Base-by-base conservation (phyloP, 1,140 invertebrate genomes). In the Eumaeus atala region DNA sequence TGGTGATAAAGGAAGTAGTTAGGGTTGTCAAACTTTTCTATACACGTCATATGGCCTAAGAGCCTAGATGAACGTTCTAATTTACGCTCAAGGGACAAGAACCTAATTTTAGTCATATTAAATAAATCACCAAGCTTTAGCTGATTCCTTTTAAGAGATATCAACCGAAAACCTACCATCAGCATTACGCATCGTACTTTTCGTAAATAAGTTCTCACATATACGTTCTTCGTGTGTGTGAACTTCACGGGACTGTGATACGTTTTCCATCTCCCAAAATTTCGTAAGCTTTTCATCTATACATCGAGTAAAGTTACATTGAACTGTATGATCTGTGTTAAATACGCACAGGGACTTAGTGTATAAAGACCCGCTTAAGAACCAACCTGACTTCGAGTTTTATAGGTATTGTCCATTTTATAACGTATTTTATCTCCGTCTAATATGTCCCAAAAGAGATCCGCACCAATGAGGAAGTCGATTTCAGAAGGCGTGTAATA, bases 391-490 rank as follows among this genome's bases (percentile, higher is more conserved):
- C 36, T 57, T 51, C 5, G 65, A 53, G 17, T 64, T 53, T 48
- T 61, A 58, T 16, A 62, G 44, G 38, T 53, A 63, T 3, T 58
- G 61, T 34, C 62, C 56, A 37, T 47, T 59, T 16, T 14, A 12
- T 58, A 61, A 51, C 55, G 47, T 16, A 67, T 54, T 53, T 40
- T 51, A 44, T 54, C 14, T 35, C 59, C 52, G 11, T 58, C 21
- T 35, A 64, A 33, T 21, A 69, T 42, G 9, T 66, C 61, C 62
- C 65, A 71, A 51, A 67, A 71, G 3, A 58, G 12, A 47, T 71
- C 68, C 11, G 68, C 68, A 11, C 69, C 66, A 1, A 71, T 61
- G 40, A 71, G 58, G n/a, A 71, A 48, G 37, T 68, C 58, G 12
- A 66, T 58, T 51, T 57, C 36, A 21, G 49, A 54, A 5, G 58